These are phyloP conservation scores for Myocastor coypus DNA, from an alignment of 2,113 vertebrate species.

Conservation along the genomic window DNA sequence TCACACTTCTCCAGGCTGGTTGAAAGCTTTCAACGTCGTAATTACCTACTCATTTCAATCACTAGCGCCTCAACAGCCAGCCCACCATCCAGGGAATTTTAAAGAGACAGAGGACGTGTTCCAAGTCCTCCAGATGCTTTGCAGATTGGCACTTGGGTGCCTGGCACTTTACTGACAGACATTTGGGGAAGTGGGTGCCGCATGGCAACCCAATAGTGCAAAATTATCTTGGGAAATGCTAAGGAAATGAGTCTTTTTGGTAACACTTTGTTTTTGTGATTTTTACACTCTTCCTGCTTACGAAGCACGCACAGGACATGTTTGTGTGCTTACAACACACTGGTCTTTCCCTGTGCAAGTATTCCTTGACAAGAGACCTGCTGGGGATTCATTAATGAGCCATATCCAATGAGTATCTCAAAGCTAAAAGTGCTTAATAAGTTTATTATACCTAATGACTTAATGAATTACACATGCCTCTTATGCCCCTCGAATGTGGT, in stretches of 20 bases:
- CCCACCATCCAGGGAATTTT: slow-evolving; percentile 53
- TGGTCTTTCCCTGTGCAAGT: slow-evolving; percentile 16
- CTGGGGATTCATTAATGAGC: slow-evolving; percentile 33
- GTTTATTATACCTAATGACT: slow-evolving; percentile 25
- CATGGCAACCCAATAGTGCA: neutral
- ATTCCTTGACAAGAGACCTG: slow-evolving; percentile 16
- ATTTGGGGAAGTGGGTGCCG: slow-evolving; percentile 56
- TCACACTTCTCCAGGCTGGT: slow-evolving; percentile 80
- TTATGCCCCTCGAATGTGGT: neutral
- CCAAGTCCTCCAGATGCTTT: neutral
- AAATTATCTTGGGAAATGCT: slow-evolving; percentile 30
- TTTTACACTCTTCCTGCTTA: neutral
- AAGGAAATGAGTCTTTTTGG: slow-evolving; percentile 25
- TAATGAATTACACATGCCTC: slow-evolving; percentile 51
- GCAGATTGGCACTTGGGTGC: neutral
- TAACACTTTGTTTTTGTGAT: neutral
- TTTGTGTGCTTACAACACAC: neutral
- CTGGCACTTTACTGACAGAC: neutral
- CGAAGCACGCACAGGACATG: neutral
- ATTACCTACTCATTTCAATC: slow-evolving; percentile 82
- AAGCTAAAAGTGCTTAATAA: slow-evolving; percentile 51
- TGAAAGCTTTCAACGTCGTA: slow-evolving; percentile 83
- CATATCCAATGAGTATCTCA: slow-evolving; percentile 18
- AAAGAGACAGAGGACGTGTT: slow-evolving; percentile 62
- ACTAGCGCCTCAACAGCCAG: slow-evolving; percentile 69